Percentiles rank a stretch among this genome's conserved stretches.
Evolutionary conservation across 1,140 invertebrate species (phyloP).

Genomic region (Portunus trituberculatus): DNA sequence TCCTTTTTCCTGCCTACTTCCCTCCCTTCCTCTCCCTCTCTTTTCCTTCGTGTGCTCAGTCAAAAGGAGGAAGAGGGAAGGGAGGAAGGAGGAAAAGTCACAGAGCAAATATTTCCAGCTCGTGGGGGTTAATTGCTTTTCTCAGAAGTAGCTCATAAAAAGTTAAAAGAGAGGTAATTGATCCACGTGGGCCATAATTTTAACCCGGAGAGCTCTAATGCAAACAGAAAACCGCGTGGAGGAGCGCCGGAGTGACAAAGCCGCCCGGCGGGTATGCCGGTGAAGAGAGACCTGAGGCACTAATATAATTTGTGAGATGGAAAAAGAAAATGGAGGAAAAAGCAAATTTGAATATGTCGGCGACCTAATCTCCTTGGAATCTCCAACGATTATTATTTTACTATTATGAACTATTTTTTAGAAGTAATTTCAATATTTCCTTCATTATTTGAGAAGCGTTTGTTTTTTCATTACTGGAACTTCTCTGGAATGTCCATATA

Average conservation of each 20-base stretch:
- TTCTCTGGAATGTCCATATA: background rate
- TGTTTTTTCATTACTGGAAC: background rate
- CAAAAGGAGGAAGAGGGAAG: background rate
- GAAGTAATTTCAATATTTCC: too few species aligned
- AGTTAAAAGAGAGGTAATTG: background rate
- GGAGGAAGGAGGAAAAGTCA: background rate
- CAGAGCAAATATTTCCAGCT: slow-evolving; percentile 10
- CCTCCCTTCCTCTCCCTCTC: background rate
- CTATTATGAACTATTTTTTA: too few species aligned
- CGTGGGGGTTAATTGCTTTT: background rate
- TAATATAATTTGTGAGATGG: background rate
- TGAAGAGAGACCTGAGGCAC: background rate
- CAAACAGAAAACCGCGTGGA: background rate
- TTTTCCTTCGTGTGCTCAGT: background rate
- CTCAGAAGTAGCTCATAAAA: background rate
- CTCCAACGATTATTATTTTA: too few species aligned
- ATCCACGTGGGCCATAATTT: background rate
- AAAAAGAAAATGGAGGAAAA: background rate
- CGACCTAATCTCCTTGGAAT: too few species aligned
- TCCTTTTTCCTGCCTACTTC: too few species aligned
- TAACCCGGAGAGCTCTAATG: background rate
- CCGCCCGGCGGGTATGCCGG: background rate
- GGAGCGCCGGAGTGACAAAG: background rate
- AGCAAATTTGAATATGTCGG: too few species aligned
- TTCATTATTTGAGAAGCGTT: too few species aligned